Evolutionary conservation across 35 echinoderm and acorn worm species (phyloP).

Genomic region (Ophioderma brevispina): DNA sequence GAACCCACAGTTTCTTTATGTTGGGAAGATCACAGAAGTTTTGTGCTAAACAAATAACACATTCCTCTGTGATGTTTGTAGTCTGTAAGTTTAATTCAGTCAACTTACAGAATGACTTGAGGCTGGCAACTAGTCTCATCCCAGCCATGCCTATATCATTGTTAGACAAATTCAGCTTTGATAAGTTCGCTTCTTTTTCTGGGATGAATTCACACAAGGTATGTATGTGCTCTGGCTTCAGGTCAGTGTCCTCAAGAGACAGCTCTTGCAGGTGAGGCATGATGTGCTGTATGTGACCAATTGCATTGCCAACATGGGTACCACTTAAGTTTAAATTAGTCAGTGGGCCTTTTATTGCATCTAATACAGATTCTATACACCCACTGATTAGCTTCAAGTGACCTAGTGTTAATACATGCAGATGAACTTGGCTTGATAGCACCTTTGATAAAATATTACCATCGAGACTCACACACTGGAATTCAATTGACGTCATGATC

Average conservation of each 20-base stretch:
- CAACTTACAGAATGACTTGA: too few relatives aligned
- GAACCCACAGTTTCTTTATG: too few relatives aligned
- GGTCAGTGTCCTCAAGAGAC: not conserved
- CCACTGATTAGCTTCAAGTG: not conserved
- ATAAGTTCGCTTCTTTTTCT: not conserved
- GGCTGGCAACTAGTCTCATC: too few relatives aligned
- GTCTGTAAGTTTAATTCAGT: too few relatives aligned
- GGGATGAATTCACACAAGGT: not conserved
- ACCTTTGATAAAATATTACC: not conserved
- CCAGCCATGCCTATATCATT: not conserved
- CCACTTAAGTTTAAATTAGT: not conserved
- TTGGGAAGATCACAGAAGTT: too few relatives aligned
- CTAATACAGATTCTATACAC: not conserved
- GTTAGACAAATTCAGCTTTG: not conserved
- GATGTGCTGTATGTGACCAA: not conserved
- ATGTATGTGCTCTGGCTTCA: not conserved
- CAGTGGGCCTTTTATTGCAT: not conserved
- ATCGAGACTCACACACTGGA: not conserved
- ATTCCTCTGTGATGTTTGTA: too few relatives aligned
- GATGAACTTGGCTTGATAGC: not conserved
- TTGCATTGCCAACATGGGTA: not conserved
- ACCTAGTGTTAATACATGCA: not conserved
- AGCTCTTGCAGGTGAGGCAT: not conserved
- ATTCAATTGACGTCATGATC: too few relatives aligned
- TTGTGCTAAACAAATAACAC: too few relatives aligned